Percentiles rank a stretch among this genome's conserved stretches.
phyloP scores from a whole-genome alignment of 2,113 vertebrate species.

The Tricholaema leucomelas region DNA sequence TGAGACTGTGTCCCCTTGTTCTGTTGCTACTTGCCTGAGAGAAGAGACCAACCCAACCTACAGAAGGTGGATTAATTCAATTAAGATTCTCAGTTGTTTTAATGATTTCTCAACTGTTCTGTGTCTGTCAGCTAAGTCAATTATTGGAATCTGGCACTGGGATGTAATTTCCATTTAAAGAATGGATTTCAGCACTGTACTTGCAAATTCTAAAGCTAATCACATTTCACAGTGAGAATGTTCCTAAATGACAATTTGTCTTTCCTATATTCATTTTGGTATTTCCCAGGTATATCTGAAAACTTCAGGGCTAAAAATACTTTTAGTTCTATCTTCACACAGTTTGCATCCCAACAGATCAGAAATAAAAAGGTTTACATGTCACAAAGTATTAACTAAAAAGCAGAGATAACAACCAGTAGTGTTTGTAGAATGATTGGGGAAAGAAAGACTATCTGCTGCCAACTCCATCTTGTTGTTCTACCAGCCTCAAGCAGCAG shows the following conservation, averaged over 20 bases:
- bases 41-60: too few species aligned
- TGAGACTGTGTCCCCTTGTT: too few species aligned
- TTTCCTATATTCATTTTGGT: slow-evolving; percentile 54
- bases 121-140: neutral
- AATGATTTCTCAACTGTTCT: neutral
- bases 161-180: slow-evolving; percentile 15
- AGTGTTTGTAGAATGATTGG: neutral
- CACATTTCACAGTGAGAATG: neutral
- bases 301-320: slow-evolving; percentile 6
- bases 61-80: neutral
- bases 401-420: neutral
- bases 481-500: neutral
- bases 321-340: slow-evolving; percentile 39
- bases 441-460: neutral
- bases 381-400: neutral
- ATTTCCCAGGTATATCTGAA: slow-evolving; percentile 45
- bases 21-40: too few species aligned
- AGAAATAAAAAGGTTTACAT: neutral
- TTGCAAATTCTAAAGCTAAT: slow-evolving; percentile 42
- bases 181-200: slow-evolving; percentile 1
- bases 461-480: too few species aligned
- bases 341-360: slow-evolving; percentile 38
- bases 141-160: slow-evolving; percentile 25
- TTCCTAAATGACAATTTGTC: neutral
- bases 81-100: neutral